A percentile compares a stretch with the other conserved stretches of the same genome.
Conservation (phyloP, 1,140 invertebrate genomes). For the Idris sp. region DNA sequence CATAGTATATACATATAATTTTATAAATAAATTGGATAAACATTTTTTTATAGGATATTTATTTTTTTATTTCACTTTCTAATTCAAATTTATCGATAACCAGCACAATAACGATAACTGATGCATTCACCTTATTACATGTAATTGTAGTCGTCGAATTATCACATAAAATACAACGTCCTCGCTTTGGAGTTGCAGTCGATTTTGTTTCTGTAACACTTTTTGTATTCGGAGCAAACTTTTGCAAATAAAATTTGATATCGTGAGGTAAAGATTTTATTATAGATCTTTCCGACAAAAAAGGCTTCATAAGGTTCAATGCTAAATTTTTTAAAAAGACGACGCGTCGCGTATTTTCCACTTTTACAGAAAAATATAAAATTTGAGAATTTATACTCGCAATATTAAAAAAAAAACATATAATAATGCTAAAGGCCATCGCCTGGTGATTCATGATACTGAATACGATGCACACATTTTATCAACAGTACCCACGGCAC, state of each 20-base stretch:
- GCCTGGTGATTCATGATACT: conserved; percentile 7
- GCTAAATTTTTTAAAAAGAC: conserved; percentile 2
- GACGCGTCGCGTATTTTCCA: not conserved
- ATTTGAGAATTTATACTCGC: conserved; percentile 13
- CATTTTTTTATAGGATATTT: too few relatives aligned
- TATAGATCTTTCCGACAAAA: not conserved
- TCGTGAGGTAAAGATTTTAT: not conserved
- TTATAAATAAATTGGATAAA: too few relatives aligned
- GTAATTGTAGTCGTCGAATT: too few relatives aligned
- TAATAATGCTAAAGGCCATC: conserved; percentile 18
- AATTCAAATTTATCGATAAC: too few relatives aligned
- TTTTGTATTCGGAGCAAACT: not conserved
- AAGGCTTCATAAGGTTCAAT: not conserved
- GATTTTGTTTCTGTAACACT: too few relatives aligned
- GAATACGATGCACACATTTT: conserved; percentile 22
- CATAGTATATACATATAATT: too few relatives aligned
- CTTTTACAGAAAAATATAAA: conserved; percentile 12
- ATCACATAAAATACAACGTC: too few relatives aligned
- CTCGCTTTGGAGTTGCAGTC: too few relatives aligned
- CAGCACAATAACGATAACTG: too few relatives aligned
- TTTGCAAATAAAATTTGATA: not conserved
- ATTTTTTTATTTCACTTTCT: too few relatives aligned
- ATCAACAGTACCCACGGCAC: conserved; percentile 6
- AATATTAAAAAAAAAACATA: conserved; percentile 17
- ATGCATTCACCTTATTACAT: too few relatives aligned